Base-by-base conservation (phyloP, 2,797 vertebrate genomes). In the Coregonus ussuriensis region DNA sequence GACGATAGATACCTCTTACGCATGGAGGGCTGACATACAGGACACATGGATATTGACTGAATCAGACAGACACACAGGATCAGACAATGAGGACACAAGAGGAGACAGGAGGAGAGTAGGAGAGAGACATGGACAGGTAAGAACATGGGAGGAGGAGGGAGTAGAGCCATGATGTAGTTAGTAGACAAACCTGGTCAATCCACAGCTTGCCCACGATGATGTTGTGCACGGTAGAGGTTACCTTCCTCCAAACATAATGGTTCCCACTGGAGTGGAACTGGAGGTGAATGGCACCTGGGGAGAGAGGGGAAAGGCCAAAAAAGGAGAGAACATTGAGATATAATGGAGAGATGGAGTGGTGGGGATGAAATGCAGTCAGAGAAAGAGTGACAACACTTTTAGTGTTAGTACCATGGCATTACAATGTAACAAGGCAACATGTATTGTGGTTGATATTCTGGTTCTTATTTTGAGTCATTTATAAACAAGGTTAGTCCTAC, bases 141-240 rank as follows among this genome's bases (percentile, higher is more conserved):
- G 31, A 41, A 16, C 35, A 63, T n/a, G 35, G 51, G 74, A 63
- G 69, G 37, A 72, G 35, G 29, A 78, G 52, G 81, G 54, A 52
- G 7, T 76, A 29, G 59, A 13, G 13, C 9, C 9, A 47, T 47
- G 41, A 47, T 47, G 41, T 47, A 16, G 52, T 59, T 35, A 37
- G 70, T 35, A 77, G 77, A 87, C 94, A 71, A 21, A 98, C 98
- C 97, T 99, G 98, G 91, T 99, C 98, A 0, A 99, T 99, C 98
- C 98, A 99, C 83, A 99, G 96, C 86, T 98, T 99, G 86, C 98
- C 98, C 88, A 99, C 98, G 0, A 99, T 99, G 93, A 99, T 99
- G 91, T 99, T 99, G 92, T 99, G 98, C 77, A 99, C 98, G 0
- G 98, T 99, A n/a, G 98, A 99, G 59, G 98, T 99, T 91, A 98